These are phyloP conservation scores for Agrotis puta DNA, from an alignment of 2,888 invertebrate genomes.

Conservation along the genomic window DNA sequence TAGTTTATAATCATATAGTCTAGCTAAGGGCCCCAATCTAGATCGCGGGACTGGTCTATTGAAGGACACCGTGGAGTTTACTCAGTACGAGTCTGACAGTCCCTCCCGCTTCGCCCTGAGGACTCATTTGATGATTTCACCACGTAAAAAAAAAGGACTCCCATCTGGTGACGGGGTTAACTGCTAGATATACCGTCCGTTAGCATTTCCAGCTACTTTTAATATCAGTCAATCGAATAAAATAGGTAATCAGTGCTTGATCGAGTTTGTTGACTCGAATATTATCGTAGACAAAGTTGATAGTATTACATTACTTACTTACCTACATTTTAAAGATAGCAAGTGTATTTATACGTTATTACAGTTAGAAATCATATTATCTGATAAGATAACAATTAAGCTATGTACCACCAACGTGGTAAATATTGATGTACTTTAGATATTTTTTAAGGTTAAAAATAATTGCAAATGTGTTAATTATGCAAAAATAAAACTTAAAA, in stretches of 20 bases:
- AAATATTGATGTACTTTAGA: conserved; percentile 14
- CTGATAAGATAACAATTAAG: conserved; percentile 25
- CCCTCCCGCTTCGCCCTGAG: too few relatives aligned
- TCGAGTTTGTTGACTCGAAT: conserved; percentile 52
- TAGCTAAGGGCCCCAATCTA: too few relatives aligned
- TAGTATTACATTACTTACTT: conserved; percentile 33
- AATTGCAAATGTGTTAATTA: background rate
- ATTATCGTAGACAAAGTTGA: conserved; percentile 35
- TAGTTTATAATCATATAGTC: too few relatives aligned
- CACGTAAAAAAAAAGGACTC: too few relatives aligned
- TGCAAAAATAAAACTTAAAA: too few relatives aligned
- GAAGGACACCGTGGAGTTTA: too few relatives aligned
- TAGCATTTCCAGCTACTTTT: background rate
- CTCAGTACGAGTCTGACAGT: too few relatives aligned
- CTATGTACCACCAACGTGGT: conserved; percentile 32
- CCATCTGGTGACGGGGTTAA: background rate
- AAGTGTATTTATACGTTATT: background rate
- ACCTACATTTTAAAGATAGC: conserved; percentile 26
- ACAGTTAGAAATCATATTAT: background rate
- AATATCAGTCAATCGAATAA: conserved; percentile 4
- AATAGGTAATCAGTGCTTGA: conserved; percentile 26
- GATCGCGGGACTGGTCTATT: too few relatives aligned
- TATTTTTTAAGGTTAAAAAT: too few relatives aligned
- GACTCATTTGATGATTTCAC: too few relatives aligned
- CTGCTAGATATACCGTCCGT: background rate